These are phyloP conservation scores for Aphis gossypii DNA, from an alignment of 1,140 invertebrate species.

Conservation along the genomic window DNA sequence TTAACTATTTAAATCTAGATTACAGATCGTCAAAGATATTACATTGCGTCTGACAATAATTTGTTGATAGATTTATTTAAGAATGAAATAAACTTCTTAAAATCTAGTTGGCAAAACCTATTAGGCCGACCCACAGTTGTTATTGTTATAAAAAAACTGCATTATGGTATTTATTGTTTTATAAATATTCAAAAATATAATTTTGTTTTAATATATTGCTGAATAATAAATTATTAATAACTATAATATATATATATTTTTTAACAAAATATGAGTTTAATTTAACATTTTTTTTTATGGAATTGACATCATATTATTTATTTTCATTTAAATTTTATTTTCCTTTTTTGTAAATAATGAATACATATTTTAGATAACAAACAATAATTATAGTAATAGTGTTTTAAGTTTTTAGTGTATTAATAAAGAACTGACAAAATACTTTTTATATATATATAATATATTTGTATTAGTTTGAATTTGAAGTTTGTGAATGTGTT, in stretches of 20 bases:
- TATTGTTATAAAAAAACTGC: slow-evolving; percentile 84
- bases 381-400: neutral
- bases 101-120: slow-evolving; percentile 94
- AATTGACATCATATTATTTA: neutral
- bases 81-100: slow-evolving; percentile 94
- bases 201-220: neutral
- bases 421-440: neutral
- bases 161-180: slow-evolving; percentile 79
- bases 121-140: slow-evolving; percentile 89
- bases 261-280: neutral
- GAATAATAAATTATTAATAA: neutral
- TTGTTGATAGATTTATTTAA: slow-evolving; percentile 97
- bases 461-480: no score
- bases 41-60: slow-evolving; percentile 95
- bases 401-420: neutral
- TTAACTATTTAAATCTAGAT: slow-evolving; percentile 71
- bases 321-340: neutral
- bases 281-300: neutral
- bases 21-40: slow-evolving; percentile 94
- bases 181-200: slow-evolving; percentile 27
- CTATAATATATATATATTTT: neutral
- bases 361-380: neutral
- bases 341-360: neutral
- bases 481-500: no score
- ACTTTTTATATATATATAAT: neutral